Evolutionary conservation across 53 echinoderm and acorn worm genomes (phyloP).

Genomic region (Glandiceps talaboti): DNA sequence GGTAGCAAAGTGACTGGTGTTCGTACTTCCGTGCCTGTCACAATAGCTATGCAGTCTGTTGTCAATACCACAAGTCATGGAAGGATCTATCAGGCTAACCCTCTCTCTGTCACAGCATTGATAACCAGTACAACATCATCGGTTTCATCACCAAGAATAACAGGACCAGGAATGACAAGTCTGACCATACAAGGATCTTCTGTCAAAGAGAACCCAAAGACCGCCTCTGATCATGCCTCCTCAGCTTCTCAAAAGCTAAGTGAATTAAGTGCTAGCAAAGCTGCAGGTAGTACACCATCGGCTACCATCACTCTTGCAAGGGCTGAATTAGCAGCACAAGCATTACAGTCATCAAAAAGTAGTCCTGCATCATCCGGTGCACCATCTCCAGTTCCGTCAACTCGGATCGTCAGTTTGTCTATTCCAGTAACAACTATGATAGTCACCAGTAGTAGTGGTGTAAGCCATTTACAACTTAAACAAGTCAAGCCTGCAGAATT

Average conservation of each 20-base stretch:
- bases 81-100: neutral
- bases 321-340: neutral
- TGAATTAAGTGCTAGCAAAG: neutral
- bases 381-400: neutral
- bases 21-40: neutral
- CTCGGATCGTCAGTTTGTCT: neutral
- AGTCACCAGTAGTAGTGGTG: neutral
- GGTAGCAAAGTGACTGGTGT: neutral
- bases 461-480: neutral
- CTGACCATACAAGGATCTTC: neutral
- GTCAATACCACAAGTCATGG: neutral
- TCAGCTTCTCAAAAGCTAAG: neutral
- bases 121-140: neutral
- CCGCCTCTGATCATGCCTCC: neutral
- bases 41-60: neutral
- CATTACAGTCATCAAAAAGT: neutral
- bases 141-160: neutral
- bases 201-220: neutral
- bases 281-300: neutral
- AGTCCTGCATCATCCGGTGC: neutral
- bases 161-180: neutral
- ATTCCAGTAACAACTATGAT: neutral
- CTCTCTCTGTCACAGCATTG: neutral
- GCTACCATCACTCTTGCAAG: neutral
- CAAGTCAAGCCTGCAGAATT: neutral